phyloP scores from a whole-genome alignment of 2,888 invertebrate genomes.

The Chelonus formosanus region DNA sequence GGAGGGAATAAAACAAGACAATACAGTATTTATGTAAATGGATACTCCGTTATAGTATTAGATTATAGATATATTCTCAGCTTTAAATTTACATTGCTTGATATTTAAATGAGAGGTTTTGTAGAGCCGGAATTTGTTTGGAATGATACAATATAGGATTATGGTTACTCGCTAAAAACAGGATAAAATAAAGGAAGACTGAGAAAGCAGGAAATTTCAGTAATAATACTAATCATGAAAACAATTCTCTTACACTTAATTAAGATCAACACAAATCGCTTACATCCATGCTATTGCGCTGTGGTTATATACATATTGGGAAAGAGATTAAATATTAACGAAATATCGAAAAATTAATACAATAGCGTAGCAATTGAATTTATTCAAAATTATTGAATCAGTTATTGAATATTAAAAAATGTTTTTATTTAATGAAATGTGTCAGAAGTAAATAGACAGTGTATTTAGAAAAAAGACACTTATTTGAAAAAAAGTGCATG shows the following conservation, averaged over 20 bases:
- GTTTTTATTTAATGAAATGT: too few species aligned
- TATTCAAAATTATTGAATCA: too few species aligned
- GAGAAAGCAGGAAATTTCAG: background rate
- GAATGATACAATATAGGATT: constrained; percentile 36
- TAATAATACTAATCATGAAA: too few species aligned
- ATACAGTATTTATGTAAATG: constrained; percentile 44
- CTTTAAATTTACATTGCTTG: constrained; percentile 48
- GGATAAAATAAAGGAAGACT: constrained; percentile 7
- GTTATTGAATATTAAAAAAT: too few species aligned
- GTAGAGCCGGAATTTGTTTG: constrained; percentile 41
- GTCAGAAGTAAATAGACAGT: too few species aligned
- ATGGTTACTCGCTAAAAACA: constrained; percentile 18
- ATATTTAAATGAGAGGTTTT: constrained; percentile 49
- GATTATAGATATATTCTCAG: constrained; percentile 41
- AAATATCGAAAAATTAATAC: constrained; percentile 27
- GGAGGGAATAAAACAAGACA: constrained; percentile 1
- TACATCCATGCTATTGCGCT: constrained; percentile 30
- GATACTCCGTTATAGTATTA: constrained; percentile 37
- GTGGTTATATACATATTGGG: background rate
- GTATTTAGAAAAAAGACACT: too few species aligned
- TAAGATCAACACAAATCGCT: constrained; percentile 38
- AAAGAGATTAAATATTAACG: constrained; percentile 10
- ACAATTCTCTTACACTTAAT: too few species aligned
- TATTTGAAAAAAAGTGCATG: too few species aligned
- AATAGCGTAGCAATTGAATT: too few species aligned